phyloP scores from a whole-genome alignment of 2,113 vertebrate genomes.

The Ictidomys tridecemlineatus region DNA sequence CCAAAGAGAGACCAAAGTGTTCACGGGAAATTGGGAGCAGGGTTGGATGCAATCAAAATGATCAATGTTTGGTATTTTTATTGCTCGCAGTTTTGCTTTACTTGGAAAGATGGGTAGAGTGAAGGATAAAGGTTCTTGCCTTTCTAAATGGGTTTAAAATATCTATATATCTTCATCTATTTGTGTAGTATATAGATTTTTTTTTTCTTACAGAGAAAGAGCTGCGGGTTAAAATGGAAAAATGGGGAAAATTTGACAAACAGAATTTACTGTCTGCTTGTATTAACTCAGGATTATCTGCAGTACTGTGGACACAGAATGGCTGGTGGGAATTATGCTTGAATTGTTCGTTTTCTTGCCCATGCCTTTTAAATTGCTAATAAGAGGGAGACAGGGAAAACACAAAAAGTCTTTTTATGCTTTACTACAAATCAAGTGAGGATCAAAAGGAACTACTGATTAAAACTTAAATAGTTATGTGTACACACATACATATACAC shows the following conservation, averaged over 20 bases:
- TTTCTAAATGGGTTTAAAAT: conserved; percentile 41
- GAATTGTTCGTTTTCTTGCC: background rate
- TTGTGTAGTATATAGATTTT: background rate
- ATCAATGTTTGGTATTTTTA: background rate
- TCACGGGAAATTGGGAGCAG: background rate
- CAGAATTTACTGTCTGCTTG: background rate
- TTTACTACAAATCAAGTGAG: background rate
- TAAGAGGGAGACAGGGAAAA: background rate
- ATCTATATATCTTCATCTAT: background rate
- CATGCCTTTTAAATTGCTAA: background rate
- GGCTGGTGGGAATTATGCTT: background rate
- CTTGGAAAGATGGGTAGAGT: background rate
- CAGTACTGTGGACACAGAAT: background rate
- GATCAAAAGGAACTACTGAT: background rate
- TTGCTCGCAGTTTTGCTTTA: background rate
- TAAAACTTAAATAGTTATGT: background rate
- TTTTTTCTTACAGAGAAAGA: background rate
- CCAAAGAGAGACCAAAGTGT: background rate
- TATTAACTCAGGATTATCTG: background rate
- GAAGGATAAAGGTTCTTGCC: background rate
- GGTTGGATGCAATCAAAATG: background rate
- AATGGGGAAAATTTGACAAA: background rate
- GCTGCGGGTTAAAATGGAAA: conserved; percentile 1
- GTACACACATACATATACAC: too few species aligned
- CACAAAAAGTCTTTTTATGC: background rate